Evolutionary conservation across 2,888 invertebrate species (phyloP).

Genomic region (Lasioglossum leucozonium): DNA sequence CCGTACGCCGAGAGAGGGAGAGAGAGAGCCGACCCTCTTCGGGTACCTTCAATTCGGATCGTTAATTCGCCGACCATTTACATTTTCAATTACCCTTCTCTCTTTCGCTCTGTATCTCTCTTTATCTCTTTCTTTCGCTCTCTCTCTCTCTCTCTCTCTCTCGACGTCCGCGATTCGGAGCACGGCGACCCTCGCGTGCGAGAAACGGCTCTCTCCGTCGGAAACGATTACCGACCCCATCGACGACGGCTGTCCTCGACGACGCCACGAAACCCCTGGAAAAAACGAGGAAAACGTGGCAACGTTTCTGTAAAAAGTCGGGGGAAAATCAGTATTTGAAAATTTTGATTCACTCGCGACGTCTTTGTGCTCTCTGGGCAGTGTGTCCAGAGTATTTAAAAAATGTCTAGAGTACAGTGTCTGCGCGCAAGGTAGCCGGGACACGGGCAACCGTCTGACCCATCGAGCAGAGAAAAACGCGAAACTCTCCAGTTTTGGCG

Average conservation of each 20-base stretch:
- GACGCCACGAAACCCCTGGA: not conserved
- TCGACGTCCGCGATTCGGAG: not conserved
- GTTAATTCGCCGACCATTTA: constrained; percentile 76
- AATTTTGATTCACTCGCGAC: too few relatives aligned
- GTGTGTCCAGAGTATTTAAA: too few relatives aligned
- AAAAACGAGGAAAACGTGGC: not conserved
- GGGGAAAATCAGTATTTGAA: not conserved
- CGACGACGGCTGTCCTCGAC: not conserved
- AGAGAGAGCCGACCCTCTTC: constrained; percentile 32
- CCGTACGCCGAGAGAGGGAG: not conserved
- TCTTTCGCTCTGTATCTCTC: too few relatives aligned
- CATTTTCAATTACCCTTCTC: constrained; percentile 77
- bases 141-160: not conserved
- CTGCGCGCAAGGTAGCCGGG: not conserved
- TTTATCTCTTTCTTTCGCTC: too few relatives aligned
- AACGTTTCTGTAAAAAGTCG: not conserved
- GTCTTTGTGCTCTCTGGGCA: too few relatives aligned
- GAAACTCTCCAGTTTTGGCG: not conserved
- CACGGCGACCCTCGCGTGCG: constrained; percentile 31
- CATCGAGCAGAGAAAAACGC: not conserved
- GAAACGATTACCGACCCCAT: constrained; percentile 28
- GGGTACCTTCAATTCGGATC: constrained; percentile 68
- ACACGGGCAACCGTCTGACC: not conserved
- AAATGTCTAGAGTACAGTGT: too few relatives aligned
- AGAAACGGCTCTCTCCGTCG: constrained; percentile 14